phyloP scores from a whole-genome alignment of 1,140 invertebrate species.

The Megalonaias nervosa region DNA sequence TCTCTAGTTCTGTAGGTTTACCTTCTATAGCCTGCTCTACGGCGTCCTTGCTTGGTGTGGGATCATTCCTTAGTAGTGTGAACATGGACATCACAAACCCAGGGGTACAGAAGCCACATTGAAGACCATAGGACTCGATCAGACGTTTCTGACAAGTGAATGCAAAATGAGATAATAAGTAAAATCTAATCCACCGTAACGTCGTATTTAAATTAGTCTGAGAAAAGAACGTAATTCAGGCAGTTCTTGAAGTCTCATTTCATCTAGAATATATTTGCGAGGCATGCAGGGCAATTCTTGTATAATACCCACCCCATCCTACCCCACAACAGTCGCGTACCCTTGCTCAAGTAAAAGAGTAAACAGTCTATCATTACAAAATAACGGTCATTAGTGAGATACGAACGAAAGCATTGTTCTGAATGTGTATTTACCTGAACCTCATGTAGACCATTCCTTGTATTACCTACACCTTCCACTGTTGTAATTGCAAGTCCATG shows the following conservation, averaged over 20 bases:
- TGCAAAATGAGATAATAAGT: no score
- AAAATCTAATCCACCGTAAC: no score
- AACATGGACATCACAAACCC: slow-evolving; percentile 65
- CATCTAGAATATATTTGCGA: no score
- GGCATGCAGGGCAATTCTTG: no score
- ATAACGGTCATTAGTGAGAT: background rate
- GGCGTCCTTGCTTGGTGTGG: slow-evolving; percentile 43
- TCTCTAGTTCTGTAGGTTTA: slow-evolving; percentile 1
- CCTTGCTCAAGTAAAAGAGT: no score
- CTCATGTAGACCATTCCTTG: slow-evolving; percentile 26
- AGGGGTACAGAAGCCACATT: slow-evolving; percentile 65
- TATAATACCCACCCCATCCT: no score
- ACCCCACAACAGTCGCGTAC: no score
- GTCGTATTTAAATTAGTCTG: no score
- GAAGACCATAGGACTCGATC: slow-evolving; percentile 47
- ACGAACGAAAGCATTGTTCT: background rate
- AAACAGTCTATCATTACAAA: background rate
- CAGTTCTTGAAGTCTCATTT: no score
- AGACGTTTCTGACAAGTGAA: slow-evolving; percentile 38
- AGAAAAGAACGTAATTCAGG: no score
- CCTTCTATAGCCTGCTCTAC: slow-evolving; percentile 58
- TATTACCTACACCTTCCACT: slow-evolving; percentile 41
- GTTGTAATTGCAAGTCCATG: slow-evolving; percentile 43
- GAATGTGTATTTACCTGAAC: slow-evolving; percentile 31
- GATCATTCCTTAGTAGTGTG: slow-evolving; percentile 7